Conservation (phyloP, 2,888 invertebrate genomes). For the Pollenia angustigena region DNA sequence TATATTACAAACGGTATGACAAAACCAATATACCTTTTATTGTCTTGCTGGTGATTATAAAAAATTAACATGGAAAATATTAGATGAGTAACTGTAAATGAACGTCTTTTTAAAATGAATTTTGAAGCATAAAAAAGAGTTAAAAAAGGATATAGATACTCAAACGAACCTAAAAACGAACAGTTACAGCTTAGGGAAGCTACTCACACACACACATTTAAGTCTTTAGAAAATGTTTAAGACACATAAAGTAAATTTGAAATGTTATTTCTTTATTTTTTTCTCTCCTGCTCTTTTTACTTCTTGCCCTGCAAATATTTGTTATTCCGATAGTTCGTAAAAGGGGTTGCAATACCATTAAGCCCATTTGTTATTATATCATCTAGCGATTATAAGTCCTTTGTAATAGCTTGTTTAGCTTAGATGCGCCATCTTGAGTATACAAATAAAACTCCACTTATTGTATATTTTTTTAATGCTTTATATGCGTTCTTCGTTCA, state of each 20-base stretch:
- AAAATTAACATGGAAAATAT: constrained; percentile 19
- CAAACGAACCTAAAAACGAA: not conserved
- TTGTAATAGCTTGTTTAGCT: no score
- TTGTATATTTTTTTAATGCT: no score
- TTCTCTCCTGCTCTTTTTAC: not conserved
- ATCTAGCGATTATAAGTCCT: no score
- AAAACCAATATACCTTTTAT: no score
- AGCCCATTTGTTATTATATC: no score
- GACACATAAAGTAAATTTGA: constrained; percentile 58
- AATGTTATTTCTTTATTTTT: constrained; percentile 23
- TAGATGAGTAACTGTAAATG: constrained; percentile 52
- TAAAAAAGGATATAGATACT: constrained; percentile 12
- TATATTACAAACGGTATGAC: no score
- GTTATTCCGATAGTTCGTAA: no score
- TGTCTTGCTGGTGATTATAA: not conserved
- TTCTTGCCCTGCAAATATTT: no score
- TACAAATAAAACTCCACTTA: no score
- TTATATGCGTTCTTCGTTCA: no score
- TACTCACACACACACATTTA: not conserved
- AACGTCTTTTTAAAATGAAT: constrained; percentile 18
- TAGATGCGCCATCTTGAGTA: no score
- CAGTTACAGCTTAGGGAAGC: not conserved
- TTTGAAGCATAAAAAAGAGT: constrained; percentile 6
- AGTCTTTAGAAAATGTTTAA: constrained; percentile 30
- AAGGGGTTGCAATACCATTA: no score